phyloP scores from a whole-genome alignment of 2,797 vertebrate genomes.

The Ptychobarbus kaznakovi region DNA sequence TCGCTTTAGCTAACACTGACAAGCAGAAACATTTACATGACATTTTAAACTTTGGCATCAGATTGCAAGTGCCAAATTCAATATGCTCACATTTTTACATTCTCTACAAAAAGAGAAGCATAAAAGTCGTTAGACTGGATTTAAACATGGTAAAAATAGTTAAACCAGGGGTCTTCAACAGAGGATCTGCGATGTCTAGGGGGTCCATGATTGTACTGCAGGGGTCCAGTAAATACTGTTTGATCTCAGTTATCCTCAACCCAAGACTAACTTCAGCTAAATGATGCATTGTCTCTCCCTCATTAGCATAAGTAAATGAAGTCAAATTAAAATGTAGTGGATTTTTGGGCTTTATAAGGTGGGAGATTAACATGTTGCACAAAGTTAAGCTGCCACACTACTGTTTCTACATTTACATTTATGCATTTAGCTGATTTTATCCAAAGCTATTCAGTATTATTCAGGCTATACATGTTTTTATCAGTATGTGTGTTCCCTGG shows the following conservation, averaged over 20 bases:
- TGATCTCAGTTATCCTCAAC: background rate
- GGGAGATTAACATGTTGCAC: background rate
- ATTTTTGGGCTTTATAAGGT: background rate
- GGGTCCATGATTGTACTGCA: background rate
- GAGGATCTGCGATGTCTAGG: background rate
- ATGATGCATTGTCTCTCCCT: background rate
- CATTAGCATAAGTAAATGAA: background rate
- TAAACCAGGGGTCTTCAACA: background rate
- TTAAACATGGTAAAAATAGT: background rate
- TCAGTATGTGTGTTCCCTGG: no score
- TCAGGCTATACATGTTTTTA: no score
- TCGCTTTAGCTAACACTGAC: background rate
- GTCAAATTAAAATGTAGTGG: background rate
- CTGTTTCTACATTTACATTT: background rate
- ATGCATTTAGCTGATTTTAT: no score
- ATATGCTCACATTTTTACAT: background rate
- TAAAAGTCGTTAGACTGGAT: background rate
- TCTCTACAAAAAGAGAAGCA: background rate
- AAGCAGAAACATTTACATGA: background rate
- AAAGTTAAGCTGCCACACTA: background rate
- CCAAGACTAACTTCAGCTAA: background rate
- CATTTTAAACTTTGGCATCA: background rate
- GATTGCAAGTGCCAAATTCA: background rate
- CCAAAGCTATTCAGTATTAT: no score
- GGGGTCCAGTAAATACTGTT: background rate